Base-by-base conservation (phyloP, 2,888 invertebrate species). In the Chydorus sphaericus region DNA sequence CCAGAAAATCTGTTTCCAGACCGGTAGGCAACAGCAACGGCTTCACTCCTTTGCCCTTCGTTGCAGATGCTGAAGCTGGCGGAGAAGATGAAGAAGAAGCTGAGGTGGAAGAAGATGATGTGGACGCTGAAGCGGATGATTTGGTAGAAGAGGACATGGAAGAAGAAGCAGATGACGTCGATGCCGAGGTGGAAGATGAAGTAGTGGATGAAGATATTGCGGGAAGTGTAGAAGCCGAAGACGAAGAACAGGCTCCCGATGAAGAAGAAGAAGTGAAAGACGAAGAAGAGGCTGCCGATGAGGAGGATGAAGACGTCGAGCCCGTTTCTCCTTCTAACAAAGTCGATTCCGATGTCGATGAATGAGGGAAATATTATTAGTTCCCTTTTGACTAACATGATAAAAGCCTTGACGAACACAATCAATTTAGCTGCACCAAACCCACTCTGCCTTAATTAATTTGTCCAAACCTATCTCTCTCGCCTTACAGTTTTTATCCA, bases 381-480 rank as follows among this genome's bases (percentile, higher is more conserved):
- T n/a, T n/a, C n/a, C n/a, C n/a, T n/a, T n/a, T n/a, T n/a, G n/a
- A n/a, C n/a, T n/a, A n/a, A n/a, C n/a, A n/a, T n/a, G n/a, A n/a
- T n/a, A n/a, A 44, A 26, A 44, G 44, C 20, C 23, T n/a, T n/a
- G 11, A 44, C 14, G 44, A 44, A 44, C 44, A 44, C 44, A 26
- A 26, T 26, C 8, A 26, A 44, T n/a, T 14, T 14, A 44, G 28
- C 26, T 26, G 44, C 44, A 44, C 44, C 44, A 44, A 44, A 44
- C 44, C 44, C 44, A 44, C n/a, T 26, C 23, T 44, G 44, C 44
- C 44, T 44, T 44, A 44, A 44, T n/a, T n/a, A n/a, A n/a, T n/a
- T n/a, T n/a, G n/a, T n/a, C n/a, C n/a, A 8, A 10, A 44, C 44
- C 44, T 44, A 20, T 37, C 28, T 44, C 23, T 23, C 20, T 26